Conservation (phyloP, 2,888 invertebrate genomes). For the Hypena proboscidalis region DNA sequence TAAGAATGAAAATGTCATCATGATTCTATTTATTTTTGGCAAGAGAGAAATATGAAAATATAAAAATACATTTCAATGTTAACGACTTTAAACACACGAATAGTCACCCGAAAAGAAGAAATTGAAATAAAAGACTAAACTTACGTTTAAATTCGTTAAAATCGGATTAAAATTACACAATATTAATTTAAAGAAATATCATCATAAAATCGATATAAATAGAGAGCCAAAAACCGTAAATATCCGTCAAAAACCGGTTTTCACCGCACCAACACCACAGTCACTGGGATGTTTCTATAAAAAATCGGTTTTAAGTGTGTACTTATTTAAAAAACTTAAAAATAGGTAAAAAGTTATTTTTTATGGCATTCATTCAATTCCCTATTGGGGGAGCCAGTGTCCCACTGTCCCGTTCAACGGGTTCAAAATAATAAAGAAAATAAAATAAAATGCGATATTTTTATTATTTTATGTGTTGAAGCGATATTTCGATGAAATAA, state of each 20-base stretch:
- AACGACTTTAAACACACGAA: conserved; percentile 2
- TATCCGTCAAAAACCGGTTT: conserved; percentile 5
- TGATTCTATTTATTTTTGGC: too few species aligned
- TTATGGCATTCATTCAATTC: conserved; percentile 44
- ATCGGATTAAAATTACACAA: background rate
- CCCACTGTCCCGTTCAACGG: conserved; percentile 60
- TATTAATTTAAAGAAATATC: background rate
- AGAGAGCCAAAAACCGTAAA: conserved; percentile 20
- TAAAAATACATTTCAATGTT: background rate
- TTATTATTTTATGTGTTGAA: conserved; percentile 1
- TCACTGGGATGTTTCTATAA: conserved; percentile 37
- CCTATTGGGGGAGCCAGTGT: conserved; percentile 47
- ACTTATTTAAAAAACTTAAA: conserved; percentile 38
- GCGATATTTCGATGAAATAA: conserved; percentile 1
- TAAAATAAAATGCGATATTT: conserved; percentile 37
- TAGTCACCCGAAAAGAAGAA: conserved; percentile 11
- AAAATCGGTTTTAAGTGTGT: conserved; percentile 37
- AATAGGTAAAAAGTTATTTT: conserved; percentile 41
- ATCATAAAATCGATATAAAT: background rate
- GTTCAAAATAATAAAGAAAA: conserved; percentile 36
- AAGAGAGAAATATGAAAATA: too few species aligned
- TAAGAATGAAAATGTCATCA: too few species aligned
- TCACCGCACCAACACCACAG: conserved; percentile 20
- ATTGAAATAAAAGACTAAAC: background rate
- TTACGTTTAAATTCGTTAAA: conserved; percentile 2